Conservation (phyloP, 2,888 invertebrate species). For the Drosophila paramelanica region DNA sequence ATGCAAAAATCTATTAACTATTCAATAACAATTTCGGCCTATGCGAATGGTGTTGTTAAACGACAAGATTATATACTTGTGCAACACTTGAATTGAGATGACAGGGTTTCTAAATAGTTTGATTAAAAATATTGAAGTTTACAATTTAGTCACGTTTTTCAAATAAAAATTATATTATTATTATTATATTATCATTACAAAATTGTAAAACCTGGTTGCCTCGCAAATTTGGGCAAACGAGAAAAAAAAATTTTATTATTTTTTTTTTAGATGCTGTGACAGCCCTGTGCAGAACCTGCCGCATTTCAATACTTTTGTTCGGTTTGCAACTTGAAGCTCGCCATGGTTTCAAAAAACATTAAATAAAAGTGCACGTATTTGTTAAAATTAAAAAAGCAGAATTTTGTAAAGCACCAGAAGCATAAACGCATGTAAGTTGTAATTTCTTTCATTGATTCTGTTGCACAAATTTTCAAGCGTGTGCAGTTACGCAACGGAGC, state of each 20-base stretch:
- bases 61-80: constrained; percentile 14
- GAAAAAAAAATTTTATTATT: not conserved
- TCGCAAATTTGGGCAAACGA: not conserved
- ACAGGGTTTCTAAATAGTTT: constrained; percentile 9
- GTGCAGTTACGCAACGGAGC: constrained; percentile 64
- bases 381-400: constrained; percentile 8
- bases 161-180: not conserved
- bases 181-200: not conserved
- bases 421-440: constrained; percentile 42
- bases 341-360: constrained; percentile 55
- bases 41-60: constrained; percentile 55
- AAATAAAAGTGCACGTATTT: constrained; percentile 51
- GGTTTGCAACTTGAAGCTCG: constrained; percentile 19
- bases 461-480: not conserved
- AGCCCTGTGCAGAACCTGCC: constrained; percentile 60
- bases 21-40: constrained; percentile 66
- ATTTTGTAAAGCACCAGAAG: constrained; percentile 8
- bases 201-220: not conserved
- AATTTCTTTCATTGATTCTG: accelerated
- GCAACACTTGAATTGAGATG: constrained; percentile 30
- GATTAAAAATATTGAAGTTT: not conserved
- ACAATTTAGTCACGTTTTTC: not conserved
- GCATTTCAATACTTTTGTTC: constrained; percentile 33
- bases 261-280: constrained; percentile 29
- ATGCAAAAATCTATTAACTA: constrained; percentile 55